Evolutionary conservation across 2,113 vertebrate species (phyloP).

Genomic region (Myrmecophaga tridactyla): DNA sequence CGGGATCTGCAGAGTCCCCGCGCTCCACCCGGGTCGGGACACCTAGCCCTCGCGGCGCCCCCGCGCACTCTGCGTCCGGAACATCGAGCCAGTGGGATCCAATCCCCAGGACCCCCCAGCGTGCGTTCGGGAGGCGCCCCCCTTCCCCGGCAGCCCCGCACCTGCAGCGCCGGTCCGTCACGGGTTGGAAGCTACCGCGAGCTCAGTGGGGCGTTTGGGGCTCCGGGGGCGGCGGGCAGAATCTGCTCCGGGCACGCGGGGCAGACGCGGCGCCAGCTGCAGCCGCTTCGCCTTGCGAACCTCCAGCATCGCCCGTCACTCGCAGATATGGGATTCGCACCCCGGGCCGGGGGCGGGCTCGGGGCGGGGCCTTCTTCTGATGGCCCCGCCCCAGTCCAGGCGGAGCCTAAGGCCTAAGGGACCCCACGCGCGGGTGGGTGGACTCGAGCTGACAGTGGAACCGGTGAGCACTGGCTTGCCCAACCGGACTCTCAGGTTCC

Average conservation of each 20-base stretch:
- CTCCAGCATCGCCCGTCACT: conserved; percentile 79
- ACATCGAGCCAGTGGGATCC: conserved; percentile 9
- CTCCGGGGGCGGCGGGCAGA: conserved; percentile 61
- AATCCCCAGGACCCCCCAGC: background rate
- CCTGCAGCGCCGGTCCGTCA: conserved; percentile 73
- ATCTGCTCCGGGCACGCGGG: conserved; percentile 70
- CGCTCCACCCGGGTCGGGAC: background rate
- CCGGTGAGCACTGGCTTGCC: background rate
- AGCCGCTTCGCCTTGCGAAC: conserved; percentile 75
- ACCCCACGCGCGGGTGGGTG: background rate
- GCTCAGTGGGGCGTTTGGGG: conserved; percentile 50
- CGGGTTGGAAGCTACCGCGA: conserved; percentile 53
- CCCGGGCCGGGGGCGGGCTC: conserved; percentile 75
- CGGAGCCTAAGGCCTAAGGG: background rate
- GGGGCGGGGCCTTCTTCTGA: conserved; percentile 61
- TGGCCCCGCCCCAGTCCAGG: conserved; percentile 62
- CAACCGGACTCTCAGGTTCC: background rate
- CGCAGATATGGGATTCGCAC: conserved; percentile 72
- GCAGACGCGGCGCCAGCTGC: conserved; percentile 75
- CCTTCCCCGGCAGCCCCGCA: conserved; percentile 35
- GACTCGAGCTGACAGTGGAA: background rate
- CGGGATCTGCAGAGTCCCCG: conserved; percentile 10
- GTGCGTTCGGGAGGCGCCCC: background rate
- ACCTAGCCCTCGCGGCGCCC: background rate
- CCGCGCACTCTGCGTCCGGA: background rate